Evolutionary conservation across 2,888 invertebrate species (phyloP).

Genomic region (Sinhomidia bicolor): DNA sequence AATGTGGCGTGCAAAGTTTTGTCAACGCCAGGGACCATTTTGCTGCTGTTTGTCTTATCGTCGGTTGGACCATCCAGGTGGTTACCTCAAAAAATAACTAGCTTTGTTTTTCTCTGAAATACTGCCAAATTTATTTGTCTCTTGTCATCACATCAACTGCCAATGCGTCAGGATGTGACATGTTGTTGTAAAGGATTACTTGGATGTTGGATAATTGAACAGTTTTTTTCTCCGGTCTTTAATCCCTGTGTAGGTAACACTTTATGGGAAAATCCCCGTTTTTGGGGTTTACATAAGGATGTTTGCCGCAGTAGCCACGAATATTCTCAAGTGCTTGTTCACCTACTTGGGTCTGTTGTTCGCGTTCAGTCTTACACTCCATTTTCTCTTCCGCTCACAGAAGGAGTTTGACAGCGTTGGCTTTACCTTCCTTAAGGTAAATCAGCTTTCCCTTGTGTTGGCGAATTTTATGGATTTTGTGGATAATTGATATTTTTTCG

Average conservation of each 20-base stretch:
- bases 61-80: constrained; percentile 80
- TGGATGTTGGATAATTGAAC: not conserved
- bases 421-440: constrained; percentile 80
- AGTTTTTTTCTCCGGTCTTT: not conserved
- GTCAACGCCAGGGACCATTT: constrained; percentile 80
- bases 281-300: constrained; percentile 80
- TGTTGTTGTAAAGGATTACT: not conserved
- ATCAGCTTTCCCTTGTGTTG: too few relatives aligned
- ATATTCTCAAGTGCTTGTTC: constrained; percentile 80
- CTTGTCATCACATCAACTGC: not conserved
- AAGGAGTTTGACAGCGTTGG: constrained; percentile 80
- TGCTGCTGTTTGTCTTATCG: constrained; percentile 80
- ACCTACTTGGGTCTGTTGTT: constrained; percentile 80
- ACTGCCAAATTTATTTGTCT: too few relatives aligned
- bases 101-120: not conserved
- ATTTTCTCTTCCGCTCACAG: constrained; percentile 80
- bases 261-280: constrained; percentile 80
- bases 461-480: too few relatives aligned
- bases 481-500: too few relatives aligned
- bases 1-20: constrained; percentile 80
- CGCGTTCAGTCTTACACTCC: constrained; percentile 80
- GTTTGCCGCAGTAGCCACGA: constrained; percentile 80
- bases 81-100: too few relatives aligned
- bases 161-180: not conserved
- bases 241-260: constrained; percentile 80